Evolutionary conservation across 2,113 vertebrate genomes (phyloP), one percentile per base, ranked within the genome.

Genomic region (Bujurquina vittata): DNA sequence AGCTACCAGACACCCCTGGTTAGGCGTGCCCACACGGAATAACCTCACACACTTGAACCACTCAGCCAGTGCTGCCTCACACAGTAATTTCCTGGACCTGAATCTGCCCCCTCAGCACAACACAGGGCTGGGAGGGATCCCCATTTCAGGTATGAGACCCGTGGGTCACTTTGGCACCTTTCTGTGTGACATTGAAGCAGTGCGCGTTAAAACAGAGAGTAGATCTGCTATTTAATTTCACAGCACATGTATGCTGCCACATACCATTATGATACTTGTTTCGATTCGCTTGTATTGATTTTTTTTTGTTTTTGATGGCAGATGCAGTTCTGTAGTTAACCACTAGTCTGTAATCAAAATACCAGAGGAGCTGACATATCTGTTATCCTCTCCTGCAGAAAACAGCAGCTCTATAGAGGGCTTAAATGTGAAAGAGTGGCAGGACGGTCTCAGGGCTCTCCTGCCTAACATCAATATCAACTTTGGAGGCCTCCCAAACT

Each of bases 401-500:
- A 98, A 97, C 96, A 97, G 97, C 93, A 96, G 97, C 96, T 99
- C 97, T 96, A 96, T 97, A 97, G 98, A 99, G 87, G 97, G 97
- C 96, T 96, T 99, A 97, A 99, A 98, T 97, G 96, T 99, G 96
- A 99, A 99, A 97, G 98, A 99, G 95, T 99, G 98, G 98, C 98
- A 99, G 96, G 98, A 99, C 91, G 98, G 98, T 93, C 96, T 99
- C 87, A 97, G 98, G 96, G 98, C 98, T 93, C 98, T 99, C 94
- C 96, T 99, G 94, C 98, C 98, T 94, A 99, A 99, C 96, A 99
- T 99, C 96, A 99, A 99, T 96, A 99, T 99, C 96, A 99, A 97
- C 96, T 99, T 99, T 93, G 98, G 98, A 95, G 98, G 98, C 94
- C 97, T 99, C 95, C 97, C 97, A 93, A 99, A 97, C 96, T 97